A percentile compares a stretch with the other conserved stretches of the same genome.
Conservation (phyloP, 2,888 invertebrate genomes). For the Pachymerium ferrugineum region DNA sequence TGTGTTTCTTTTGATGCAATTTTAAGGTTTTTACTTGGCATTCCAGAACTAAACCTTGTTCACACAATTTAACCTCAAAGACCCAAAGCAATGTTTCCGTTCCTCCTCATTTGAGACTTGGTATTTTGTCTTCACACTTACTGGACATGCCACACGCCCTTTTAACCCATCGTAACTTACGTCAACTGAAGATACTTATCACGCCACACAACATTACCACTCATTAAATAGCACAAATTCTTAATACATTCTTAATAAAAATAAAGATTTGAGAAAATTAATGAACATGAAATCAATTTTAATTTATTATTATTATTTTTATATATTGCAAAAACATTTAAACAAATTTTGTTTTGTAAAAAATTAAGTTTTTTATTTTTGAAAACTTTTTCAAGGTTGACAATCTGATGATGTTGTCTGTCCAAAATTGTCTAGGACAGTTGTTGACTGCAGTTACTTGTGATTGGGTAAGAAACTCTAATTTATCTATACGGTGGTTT, state of each 20-base stretch:
- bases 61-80: too few relatives aligned
- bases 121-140: conserved; percentile 13
- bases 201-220: neutral
- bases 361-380: neutral
- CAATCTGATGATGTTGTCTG: conserved; percentile 5
- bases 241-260: too few relatives aligned
- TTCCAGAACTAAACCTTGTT: too few relatives aligned
- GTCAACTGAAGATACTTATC: conserved; percentile 1
- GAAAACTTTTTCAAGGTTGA: neutral
- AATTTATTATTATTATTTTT: too few relatives aligned
- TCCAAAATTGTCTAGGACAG: neutral
- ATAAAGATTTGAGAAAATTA: too few relatives aligned
- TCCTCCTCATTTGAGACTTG: conserved; percentile 7
- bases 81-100: neutral
- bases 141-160: neutral
- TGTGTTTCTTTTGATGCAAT: too few relatives aligned
- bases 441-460: neutral
- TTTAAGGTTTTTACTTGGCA: too few relatives aligned
- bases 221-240: too few relatives aligned
- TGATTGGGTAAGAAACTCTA: neutral
- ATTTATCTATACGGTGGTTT: neutral
- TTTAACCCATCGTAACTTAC: conserved; percentile 5
- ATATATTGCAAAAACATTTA: too few relatives aligned
- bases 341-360: too few relatives aligned
- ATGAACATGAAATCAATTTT: too few relatives aligned